Evolutionary conservation across 1,140 invertebrate species (phyloP), one percentile per base, ranked within the genome.

Genomic region (Dysdera silvatica): DNA sequence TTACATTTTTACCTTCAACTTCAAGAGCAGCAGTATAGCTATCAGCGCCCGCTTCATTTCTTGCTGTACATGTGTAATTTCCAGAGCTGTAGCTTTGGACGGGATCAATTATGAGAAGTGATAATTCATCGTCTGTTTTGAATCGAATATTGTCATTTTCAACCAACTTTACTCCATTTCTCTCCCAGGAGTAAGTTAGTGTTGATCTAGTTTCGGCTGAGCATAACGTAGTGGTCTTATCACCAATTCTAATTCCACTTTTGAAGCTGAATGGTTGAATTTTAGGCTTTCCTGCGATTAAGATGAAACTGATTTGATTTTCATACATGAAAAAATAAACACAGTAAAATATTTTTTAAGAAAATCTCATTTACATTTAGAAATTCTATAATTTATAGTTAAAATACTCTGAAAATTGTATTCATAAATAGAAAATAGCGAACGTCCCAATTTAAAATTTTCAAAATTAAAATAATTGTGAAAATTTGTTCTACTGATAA

Each of bases 41-140:
- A 23, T 43, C 60, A 16, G 55, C 41, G 4, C 55, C 67, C n/a
- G 70, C 70, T 8, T 66, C 57, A 57, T 73, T 73, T 24, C 51
- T 65, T 12, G 70, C 75, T 4, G 67, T 68, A 56, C 73, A 74
- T 20, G 71, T 71, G 43, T 74, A 74, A 41, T 69, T 69, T 43
- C 73, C 73, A 40, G 66, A 28, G n/a, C 53, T 6, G 3, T 57
- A 32, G 4, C n/a, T 24, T 32, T 55, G 43, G 0, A 67, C 61
- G 4, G 33, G 23, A 3, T 51, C 32, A 16, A 67, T 58, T 12
- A 58, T 56, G 6, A 67, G 23, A 45, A 67, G n/a, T 0, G 62
- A 59, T 32, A 64, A 43, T 20, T 66, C 58, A 16, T 61, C 51
- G 28, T 61, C 52, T 2, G 20, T 55, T 54, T 61, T 61, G 0